Percentiles rank a stretch among this genome's conserved stretches.
phyloP scores from a whole-genome alignment of 92 coral and sea anemone genomes.

The Zoanthus sansibaricus region DNA sequence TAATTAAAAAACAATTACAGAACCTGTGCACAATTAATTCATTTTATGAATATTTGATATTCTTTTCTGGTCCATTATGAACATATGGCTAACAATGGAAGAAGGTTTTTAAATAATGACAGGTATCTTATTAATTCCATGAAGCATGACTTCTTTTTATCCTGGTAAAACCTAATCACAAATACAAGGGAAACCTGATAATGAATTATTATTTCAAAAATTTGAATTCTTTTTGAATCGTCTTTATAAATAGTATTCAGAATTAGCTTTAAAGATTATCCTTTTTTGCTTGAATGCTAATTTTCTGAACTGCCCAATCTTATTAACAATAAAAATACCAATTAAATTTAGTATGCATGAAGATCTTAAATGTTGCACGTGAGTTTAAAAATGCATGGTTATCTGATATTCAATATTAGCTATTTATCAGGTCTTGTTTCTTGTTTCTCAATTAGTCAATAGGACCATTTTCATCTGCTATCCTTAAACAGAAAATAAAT shows the following conservation, averaged over 20 bases:
- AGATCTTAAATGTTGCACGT: not conserved
- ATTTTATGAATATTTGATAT: slow-evolving; percentile 43
- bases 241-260: not conserved
- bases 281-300: not conserved
- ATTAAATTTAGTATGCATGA: not conserved
- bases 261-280: slow-evolving; percentile 10
- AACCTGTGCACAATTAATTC: slow-evolving; percentile 29
- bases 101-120: not conserved
- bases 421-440: no score
- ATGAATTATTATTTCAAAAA: slow-evolving; percentile 11
- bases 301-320: slow-evolving; percentile 13
- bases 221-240: slow-evolving; percentile 26
- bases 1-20: slow-evolving; percentile 10
- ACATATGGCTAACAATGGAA: slow-evolving; percentile 1
- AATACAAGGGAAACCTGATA: not conserved
- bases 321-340: slow-evolving; percentile 12
- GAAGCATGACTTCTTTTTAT: slow-evolving; percentile 22
- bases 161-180: not conserved
- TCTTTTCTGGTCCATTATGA: slow-evolving; percentile 7
- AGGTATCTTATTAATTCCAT: not conserved
- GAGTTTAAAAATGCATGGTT: no score
- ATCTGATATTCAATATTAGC: no score
- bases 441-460: no score
- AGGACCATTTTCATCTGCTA: no score
- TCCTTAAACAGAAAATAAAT: no score